These are phyloP conservation scores for Hycleus phaleratus DNA, from an alignment of 1,140 invertebrate species.

Conservation along the genomic window DNA sequence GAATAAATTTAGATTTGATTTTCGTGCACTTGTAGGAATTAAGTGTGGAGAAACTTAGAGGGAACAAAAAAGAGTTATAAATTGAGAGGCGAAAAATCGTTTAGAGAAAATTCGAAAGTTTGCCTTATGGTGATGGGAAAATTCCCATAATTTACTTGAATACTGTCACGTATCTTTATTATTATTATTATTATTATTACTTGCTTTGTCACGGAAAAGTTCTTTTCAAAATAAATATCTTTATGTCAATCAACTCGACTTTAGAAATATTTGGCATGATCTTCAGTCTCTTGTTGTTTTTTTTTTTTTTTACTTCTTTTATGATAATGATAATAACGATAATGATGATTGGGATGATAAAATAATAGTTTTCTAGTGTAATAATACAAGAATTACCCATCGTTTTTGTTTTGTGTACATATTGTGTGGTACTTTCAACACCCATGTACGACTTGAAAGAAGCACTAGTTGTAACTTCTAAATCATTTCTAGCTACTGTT, in stretches of 20 bases:
- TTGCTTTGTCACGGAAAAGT: not conserved
- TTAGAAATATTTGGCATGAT: not conserved
- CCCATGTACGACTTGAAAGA: constrained; percentile 33
- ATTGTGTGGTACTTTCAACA: constrained; percentile 45
- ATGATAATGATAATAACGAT: not conserved
- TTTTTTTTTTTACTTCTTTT: no score
- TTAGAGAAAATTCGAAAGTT: no score
- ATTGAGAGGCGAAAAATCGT: no score
- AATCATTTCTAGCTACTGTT: no score
- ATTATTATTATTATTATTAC: not conserved
- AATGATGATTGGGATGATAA: not conserved
- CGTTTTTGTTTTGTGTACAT: constrained; percentile 39
- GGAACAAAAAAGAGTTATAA: no score
- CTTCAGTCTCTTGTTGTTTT: not conserved
- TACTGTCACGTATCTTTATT: not conserved
- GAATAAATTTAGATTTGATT: constrained; percentile 9
- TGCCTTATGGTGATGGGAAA: no score
- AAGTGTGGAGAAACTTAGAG: no score
- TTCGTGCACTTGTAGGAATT: not conserved
- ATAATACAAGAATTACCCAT: constrained; percentile 13
- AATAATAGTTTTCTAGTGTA: not conserved
- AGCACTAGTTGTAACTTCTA: no score
- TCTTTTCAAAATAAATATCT: not conserved
- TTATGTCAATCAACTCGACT: not conserved
- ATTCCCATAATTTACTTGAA: no score